A percentile compares a stretch with the other conserved stretches of the same genome.
phyloP scores from a whole-genome alignment of 2,888 invertebrate species.

The Eudasyphora cyanicolor region DNA sequence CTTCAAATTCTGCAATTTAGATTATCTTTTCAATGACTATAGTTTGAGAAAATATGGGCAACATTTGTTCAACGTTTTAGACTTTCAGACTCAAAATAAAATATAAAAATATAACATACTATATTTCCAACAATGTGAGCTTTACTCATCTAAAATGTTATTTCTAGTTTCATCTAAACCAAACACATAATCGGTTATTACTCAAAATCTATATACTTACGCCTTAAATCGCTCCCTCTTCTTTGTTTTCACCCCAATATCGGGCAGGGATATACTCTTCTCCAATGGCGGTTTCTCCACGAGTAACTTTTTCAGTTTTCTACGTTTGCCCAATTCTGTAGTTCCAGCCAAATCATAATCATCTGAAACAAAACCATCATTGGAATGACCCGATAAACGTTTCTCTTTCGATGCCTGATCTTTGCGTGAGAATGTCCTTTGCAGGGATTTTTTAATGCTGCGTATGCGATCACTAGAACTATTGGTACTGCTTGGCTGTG shows the following conservation, averaged over 20 bases:
- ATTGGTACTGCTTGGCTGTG: slow-evolving; percentile 46
- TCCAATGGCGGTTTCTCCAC: slow-evolving; percentile 83
- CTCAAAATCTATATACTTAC: slow-evolving; percentile 82
- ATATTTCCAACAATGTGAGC: too few species aligned
- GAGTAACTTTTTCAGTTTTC: slow-evolving; percentile 70
- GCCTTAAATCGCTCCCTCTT: slow-evolving; percentile 85
- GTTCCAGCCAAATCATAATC: slow-evolving; percentile 60
- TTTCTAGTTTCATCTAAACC: too few species aligned
- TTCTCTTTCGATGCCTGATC: slow-evolving; percentile 69
- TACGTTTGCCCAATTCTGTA: slow-evolving; percentile 62
- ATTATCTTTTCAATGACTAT: too few species aligned
- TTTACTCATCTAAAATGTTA: too few species aligned
- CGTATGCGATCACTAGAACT: slow-evolving; percentile 73
- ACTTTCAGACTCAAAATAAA: too few species aligned
- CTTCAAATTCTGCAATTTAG: too few species aligned
- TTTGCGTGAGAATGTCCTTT: slow-evolving; percentile 81
- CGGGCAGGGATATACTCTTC: slow-evolving; percentile 91
- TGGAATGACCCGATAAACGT: slow-evolving; percentile 66
- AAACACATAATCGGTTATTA: not conserved
- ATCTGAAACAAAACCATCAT: slow-evolving; percentile 74
- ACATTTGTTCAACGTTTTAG: not conserved
- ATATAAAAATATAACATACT: too few species aligned
- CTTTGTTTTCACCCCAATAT: slow-evolving; percentile 88
- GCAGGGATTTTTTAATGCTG: slow-evolving; percentile 80
- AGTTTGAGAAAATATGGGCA: too few species aligned